phyloP scores from a whole-genome alignment of 92 coral and sea anemone genomes.

The Zoanthus solanderi region DNA sequence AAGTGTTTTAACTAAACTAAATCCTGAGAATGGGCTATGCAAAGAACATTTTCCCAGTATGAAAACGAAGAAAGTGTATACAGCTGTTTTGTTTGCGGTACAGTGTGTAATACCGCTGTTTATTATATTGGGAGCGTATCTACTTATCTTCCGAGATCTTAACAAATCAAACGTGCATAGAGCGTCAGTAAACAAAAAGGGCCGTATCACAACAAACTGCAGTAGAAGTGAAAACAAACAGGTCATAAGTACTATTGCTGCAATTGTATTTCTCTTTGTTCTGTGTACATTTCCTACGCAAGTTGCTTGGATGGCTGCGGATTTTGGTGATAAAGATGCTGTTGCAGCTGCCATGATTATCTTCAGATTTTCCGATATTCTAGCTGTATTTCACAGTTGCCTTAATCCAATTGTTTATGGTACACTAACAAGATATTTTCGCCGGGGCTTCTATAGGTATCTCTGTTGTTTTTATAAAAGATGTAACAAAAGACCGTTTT shows the following conservation, averaged over 20 bases:
- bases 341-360: constrained; percentile 57
- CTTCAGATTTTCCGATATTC: constrained; percentile 74
- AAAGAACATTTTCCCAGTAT: constrained; percentile 71
- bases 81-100: constrained; percentile 77
- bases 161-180: constrained; percentile 32
- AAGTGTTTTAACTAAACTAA: constrained; percentile 72
- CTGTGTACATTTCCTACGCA: constrained; percentile 88
- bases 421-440: constrained; percentile 77
- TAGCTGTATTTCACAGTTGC: constrained; percentile 87
- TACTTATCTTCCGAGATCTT: constrained; percentile 88
- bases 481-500: neutral
- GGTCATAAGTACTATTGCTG: constrained; percentile 84
- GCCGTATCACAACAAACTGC: constrained; percentile 16
- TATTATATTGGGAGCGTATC: constrained; percentile 84
- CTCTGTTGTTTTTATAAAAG: constrained; percentile 65
- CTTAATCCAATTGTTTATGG: constrained; percentile 91
- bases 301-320: constrained; percentile 86
- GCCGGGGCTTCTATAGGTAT: constrained; percentile 80
- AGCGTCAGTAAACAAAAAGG: constrained; percentile 18
- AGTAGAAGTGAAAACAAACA: constrained; percentile 79
- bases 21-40: constrained; percentile 46
- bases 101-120: constrained; percentile 86
- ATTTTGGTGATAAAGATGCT: constrained; percentile 70
- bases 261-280: constrained; percentile 84
- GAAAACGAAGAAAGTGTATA: constrained; percentile 69